Base-by-base conservation (phyloP, 2,888 invertebrate species). In the Drosophila maculinotata region DNA sequence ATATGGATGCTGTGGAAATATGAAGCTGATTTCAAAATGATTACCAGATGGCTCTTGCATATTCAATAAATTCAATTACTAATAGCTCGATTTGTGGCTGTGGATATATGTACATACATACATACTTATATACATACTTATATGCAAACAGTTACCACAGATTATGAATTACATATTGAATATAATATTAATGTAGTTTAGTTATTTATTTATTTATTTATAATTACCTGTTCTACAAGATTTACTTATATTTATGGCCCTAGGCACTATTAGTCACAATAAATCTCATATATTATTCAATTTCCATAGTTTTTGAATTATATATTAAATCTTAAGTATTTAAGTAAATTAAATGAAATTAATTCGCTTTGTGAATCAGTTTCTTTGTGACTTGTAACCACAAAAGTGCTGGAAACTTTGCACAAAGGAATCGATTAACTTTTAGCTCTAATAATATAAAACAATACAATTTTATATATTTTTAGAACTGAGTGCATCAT, bases 1-100 rank as follows among this genome's bases (percentile, higher is more conserved):
- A 73, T 73, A 65, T 64, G 71, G 36, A 44, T 28, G 51, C 33
- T 47, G 31, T 39, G 52, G 44, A 57, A 63, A 56, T 56, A 51
- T 69, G 68, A 69, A 51, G 64, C 45, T 70, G 64, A 70, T 72
- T 70, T 64, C 71, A 70, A 64, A 41, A 58, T 76, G 76, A 72
- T 75, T 70, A 64, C 49, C 76, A 42, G 23, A 47, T 48, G 63
- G 52, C 60, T 45, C 15, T 23, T 15, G 12, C n/a, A 10, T 30
- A 14, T 30, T 20, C 10, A 42, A 26, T 33, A 28, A 33, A 51
- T 64, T 64, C 33, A 49, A 62, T 63, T 64, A 63, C 38, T 38
- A 38, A 33, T 17, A 48, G 20, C n/a, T 38, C 12, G 17, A 31
- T 38, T 38, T 14, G 25, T 38, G 36, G 35, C 23, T 17, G 12